Evolutionary conservation across 2,113 vertebrate genomes (phyloP), one percentile per base, ranked within the genome.

Genomic region (Numenius arquata): DNA sequence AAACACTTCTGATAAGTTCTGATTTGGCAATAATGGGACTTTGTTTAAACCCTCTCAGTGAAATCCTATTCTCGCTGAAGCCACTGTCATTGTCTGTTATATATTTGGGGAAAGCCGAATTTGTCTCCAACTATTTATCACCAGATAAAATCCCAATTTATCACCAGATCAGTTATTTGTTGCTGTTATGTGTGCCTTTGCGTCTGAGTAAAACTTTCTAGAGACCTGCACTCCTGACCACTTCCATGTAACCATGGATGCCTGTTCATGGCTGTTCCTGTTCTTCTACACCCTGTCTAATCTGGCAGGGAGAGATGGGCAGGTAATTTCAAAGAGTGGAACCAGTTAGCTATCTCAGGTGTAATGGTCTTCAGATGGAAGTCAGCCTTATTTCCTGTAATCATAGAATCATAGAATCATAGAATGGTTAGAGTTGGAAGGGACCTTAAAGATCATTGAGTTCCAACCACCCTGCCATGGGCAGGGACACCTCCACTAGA

Each of bases 1-100:
- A 52, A 29, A 41, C 17, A 34, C 21, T 48, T 48, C 21, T 18
- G 43, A 45, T 62, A 12, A 56, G n/a, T 52, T 68, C 34, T 65
- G 26, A 75, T 41, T 65, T 65, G 25, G 17, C 36, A 32, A 6
- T 3, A 70, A 8, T 23, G 29, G 14, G 9, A 47, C 43, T 41
- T 76, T 0, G 0, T 15, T 80, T 80, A 45, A 85, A 52, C 8
- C 8, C 18, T 21, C 41, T n/a, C 62, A 52, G 29, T 45, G 55
- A 76, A 52, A 41, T 53, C 10, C 2, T 36, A 0, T 25, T 58
- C 43, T 80, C 0, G 0, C 6, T 29, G 21, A 70, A 71, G 18
- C 15, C 21, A 36, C 15, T 43, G 27, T n/a, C 5, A 11, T 23
- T 16, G 13, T 10, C 26, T 36, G 34, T 29, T 47, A 67, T 8